Conservation (phyloP, 2,797 vertebrate species). For the Hemibagrus guttatus region DNA sequence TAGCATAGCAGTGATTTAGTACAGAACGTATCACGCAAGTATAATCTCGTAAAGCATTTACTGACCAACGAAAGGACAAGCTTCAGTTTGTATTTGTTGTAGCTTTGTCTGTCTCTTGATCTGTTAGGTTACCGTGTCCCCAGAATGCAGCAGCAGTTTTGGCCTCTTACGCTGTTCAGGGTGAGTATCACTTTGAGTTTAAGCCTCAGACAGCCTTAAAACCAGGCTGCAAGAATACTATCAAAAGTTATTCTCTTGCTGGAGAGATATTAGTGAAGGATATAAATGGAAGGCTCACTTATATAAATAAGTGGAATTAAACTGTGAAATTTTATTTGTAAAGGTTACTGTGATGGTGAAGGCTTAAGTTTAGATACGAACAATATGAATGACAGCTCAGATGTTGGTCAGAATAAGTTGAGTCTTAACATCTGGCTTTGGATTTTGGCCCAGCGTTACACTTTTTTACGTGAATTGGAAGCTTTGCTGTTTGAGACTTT, state of each 20-base stretch:
- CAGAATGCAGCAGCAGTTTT: slow-evolving; percentile 93
- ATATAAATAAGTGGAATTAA: background rate
- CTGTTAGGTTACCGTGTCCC: slow-evolving; percentile 88
- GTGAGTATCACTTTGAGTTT: slow-evolving; percentile 79
- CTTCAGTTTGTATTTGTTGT: background rate
- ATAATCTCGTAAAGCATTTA: background rate
- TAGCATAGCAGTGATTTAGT: background rate
- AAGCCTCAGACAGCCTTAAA: background rate
- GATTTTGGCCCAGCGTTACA: background rate
- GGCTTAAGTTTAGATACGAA: background rate
- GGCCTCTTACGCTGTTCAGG: slow-evolving; percentile 95
- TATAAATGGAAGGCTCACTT: background rate
- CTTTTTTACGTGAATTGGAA: slow-evolving; percentile 20
- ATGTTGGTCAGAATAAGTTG: background rate
- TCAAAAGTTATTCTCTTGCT: background rate
- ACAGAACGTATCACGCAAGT: background rate
- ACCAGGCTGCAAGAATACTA: too few relatives aligned
- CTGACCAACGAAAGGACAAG: background rate
- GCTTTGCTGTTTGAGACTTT: slow-evolving; percentile 2
- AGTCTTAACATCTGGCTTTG: background rate
- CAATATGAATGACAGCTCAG: background rate
- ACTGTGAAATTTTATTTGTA: too few relatives aligned
- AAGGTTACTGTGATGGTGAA: too few relatives aligned
- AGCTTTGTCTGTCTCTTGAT: background rate
- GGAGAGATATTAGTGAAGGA: background rate